Evolutionary conservation across 2,797 vertebrate genomes (phyloP).

Genomic region (Pristis pectinata): DNA sequence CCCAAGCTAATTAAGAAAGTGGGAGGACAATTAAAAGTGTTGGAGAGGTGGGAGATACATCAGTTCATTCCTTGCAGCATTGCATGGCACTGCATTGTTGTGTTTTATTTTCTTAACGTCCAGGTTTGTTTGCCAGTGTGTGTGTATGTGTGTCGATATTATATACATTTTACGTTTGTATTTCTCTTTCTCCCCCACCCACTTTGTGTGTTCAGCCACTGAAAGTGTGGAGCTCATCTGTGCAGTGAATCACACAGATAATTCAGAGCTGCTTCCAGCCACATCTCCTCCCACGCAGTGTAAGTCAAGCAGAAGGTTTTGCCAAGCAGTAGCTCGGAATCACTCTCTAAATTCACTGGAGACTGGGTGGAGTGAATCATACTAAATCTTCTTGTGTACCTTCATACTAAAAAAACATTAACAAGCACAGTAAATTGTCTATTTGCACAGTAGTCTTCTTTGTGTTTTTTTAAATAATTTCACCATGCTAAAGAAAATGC

Average conservation of each 20-base stretch:
- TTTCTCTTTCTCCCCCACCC: neutral
- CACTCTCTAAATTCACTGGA: neutral
- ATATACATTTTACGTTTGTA: neutral
- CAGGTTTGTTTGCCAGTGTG: neutral
- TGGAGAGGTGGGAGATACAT: neutral
- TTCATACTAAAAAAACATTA: neutral
- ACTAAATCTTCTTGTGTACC: neutral
- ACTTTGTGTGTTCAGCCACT: slow-evolving; percentile 12
- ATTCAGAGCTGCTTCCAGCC: slow-evolving; percentile 16
- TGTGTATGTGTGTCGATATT: neutral
- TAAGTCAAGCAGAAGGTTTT: slow-evolving; percentile 28
- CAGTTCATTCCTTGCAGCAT: neutral
- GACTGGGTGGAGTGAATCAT: slow-evolving; percentile 3
- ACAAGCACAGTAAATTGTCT: neutral
- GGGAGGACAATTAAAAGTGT: neutral
- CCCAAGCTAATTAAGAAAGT: too few species aligned
- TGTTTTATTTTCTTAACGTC: slow-evolving; percentile 3
- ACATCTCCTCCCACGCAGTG: slow-evolving; percentile 2
- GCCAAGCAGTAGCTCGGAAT: neutral
- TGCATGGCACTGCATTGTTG: neutral
- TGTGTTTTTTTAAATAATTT: neutral
- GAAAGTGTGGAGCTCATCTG: slow-evolving; percentile 31
- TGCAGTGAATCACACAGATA: slow-evolving; percentile 16
- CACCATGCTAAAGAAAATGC: neutral
- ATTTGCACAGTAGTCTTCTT: slow-evolving; percentile 4